Evolutionary conservation across 2,113 vertebrate genomes (phyloP).

Genomic region (Chaenocephalus aceratus): DNA sequence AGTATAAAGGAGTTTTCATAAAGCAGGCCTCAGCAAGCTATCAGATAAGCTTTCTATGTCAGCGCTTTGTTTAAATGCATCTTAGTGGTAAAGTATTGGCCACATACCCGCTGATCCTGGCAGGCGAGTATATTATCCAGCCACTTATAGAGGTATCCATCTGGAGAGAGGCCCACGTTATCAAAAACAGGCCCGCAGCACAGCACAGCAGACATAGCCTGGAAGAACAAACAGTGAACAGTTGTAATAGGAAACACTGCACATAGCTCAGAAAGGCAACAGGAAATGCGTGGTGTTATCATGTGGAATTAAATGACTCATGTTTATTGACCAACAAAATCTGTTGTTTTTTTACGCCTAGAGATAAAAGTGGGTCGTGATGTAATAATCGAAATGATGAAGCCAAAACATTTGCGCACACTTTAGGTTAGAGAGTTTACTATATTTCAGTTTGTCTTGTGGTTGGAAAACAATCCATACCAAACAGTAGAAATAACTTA

Average conservation of each 20-base stretch:
- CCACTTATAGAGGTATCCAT: conserved; percentile 99
- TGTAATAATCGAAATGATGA: neutral
- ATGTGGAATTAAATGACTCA: neutral
- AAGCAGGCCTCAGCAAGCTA: conserved; percentile 36
- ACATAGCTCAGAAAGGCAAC: neutral
- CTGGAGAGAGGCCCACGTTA: conserved; percentile 96
- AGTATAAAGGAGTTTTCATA: conserved; percentile 14
- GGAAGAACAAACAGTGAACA: conserved; percentile 52
- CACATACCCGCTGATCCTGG: conserved; percentile 91
- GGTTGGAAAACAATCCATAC: neutral
- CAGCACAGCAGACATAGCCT: conserved; percentile 99
- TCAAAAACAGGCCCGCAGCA: conserved; percentile 98
- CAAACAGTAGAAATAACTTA: conserved; percentile 8
- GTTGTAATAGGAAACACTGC: conserved; percentile 2
- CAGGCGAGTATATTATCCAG: conserved; percentile 98
- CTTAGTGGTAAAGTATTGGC: conserved; percentile 32
- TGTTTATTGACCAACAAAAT: neutral
- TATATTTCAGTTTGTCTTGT: conserved; percentile 7
- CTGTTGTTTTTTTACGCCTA: neutral
- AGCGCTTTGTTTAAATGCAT: conserved; percentile 63
- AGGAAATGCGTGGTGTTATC: neutral
- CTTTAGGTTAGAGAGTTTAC: neutral
- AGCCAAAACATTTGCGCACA: neutral
- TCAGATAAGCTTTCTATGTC: conserved; percentile 50
- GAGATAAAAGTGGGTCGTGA: neutral